Evolutionary conservation across 2,888 invertebrate species (phyloP), one percentile per base, ranked within the genome.

Genomic region (Lepidocyrtinus sp.): DNA sequence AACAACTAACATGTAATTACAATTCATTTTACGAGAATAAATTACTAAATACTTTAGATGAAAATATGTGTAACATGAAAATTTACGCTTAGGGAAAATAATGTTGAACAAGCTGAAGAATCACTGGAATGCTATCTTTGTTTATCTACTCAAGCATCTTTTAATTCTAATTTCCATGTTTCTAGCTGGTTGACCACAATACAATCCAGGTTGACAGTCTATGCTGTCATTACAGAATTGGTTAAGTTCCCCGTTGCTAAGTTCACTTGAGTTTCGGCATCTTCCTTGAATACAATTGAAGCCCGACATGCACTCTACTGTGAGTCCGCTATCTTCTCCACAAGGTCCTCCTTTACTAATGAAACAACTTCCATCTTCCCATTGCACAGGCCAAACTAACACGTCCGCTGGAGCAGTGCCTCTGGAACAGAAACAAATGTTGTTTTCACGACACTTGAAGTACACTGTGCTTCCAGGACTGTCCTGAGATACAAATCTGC

Each of bases 161-260:
- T 76, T 76, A 24, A 76, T 81, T 24, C 46, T 46, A 24, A 81
- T 76, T 36, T 73, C 73, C 72, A 72, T 76, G 2, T 73, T 68
- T 50, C 67, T 55, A 15, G 62, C 24, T 0, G 78, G 72, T 15
- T 45, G 27, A 3, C 70, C 65, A 25, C 82, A 82, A 7, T 17
- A n/a, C n/a, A 83, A 59, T 5, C 83, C 83, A 26, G 64, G 36
- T 19, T 64, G 70, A 24, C 83, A 83, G 25, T 83, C 83, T 2
- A 83, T 21, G 27, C 73, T 75, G 21, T 83, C 83, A 26, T 83
- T 65, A 36, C 83, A 83, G 46, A 62, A 77, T 5, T 80, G 74
- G 45, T 83, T 64, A 7, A 70, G 0, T 7, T 7, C 21, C 21
- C 74, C 80, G 2, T 12, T 55, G n/a, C 71, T 69, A 7, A 83